Conservation (phyloP, 2,888 invertebrate species). For the Merodon equestris region DNA sequence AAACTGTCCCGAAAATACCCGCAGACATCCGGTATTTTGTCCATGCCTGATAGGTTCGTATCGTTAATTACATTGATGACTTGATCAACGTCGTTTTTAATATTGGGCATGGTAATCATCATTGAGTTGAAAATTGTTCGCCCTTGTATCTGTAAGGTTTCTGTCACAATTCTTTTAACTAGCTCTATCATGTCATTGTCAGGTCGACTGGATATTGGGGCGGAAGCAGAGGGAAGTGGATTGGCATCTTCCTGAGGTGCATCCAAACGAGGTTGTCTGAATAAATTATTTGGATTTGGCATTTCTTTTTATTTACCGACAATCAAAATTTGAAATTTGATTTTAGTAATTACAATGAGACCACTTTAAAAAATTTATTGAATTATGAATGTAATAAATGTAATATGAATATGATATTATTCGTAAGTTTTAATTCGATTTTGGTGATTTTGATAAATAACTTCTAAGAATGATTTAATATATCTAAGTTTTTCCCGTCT, state of each 20-base stretch:
- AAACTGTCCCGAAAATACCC: constrained; percentile 16
- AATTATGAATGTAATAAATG: too few relatives aligned
- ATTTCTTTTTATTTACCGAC: constrained; percentile 4
- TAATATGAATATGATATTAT: too few relatives aligned
- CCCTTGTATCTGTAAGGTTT: constrained; percentile 4
- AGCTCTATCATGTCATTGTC: neutral
- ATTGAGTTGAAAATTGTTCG: constrained; percentile 2
- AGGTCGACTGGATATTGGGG: neutral
- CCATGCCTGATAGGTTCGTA: constrained; percentile 17
- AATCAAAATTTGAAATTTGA: constrained; percentile 7
- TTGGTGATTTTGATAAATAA: neutral
- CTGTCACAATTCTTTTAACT: constrained; percentile 2
- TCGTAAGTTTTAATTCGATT: neutral
- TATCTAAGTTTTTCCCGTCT: neutral
- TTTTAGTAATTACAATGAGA: constrained; percentile 4
- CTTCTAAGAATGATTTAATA: neutral
- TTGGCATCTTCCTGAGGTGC: neutral
- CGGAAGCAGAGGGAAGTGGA: neutral
- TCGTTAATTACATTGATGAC: constrained; percentile 18
- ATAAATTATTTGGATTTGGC: constrained; percentile 24
- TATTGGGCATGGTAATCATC: neutral
- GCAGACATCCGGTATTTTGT: constrained; percentile 11
- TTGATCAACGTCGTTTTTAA: constrained; percentile 22
- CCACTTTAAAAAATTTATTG: too few relatives aligned
- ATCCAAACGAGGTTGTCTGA: constrained; percentile 7